Evolutionary conservation across 2,113 vertebrate species (phyloP).

Genomic region (Microtus richardsoni): DNA sequence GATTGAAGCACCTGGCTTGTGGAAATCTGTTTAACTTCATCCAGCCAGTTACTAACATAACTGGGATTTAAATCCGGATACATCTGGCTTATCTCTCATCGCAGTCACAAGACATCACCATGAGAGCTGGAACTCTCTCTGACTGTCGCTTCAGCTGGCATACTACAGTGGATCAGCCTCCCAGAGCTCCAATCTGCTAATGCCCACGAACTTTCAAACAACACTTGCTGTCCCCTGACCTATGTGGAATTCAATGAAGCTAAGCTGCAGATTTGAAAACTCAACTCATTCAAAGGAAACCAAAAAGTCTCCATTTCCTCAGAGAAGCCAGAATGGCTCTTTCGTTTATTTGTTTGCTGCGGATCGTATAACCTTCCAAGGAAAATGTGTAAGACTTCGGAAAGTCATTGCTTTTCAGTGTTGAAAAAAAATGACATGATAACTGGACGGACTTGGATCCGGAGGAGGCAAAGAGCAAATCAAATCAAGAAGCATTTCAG

Average conservation of each 20-base stretch:
- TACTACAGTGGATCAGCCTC: not conserved
- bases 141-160: not conserved
- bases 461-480: conserved; percentile 75
- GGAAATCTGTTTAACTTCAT: not conserved
- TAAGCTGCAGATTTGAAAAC: conserved; percentile 48
- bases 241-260: conserved; percentile 70
- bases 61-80: not conserved
- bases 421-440: conserved; percentile 77
- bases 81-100: not conserved
- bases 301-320: conserved; percentile 54
- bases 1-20: not conserved
- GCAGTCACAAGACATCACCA: not conserved
- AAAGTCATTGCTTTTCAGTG: conserved; percentile 65
- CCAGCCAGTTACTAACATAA: not conserved
- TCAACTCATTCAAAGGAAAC: conserved; percentile 47
- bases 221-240: conserved; percentile 46
- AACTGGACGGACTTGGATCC: conserved; percentile 65
- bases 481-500: conserved; percentile 87
- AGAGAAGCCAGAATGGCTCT: conserved; percentile 62
- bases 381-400: conserved; percentile 68
- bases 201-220: conserved; percentile 58
- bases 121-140: not conserved
- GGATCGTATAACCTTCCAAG: conserved; percentile 61
- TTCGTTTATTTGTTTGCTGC: conserved; percentile 78
- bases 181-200: not conserved